These are phyloP conservation scores for Heliocidaris erythrogramma DNA, from an alignment of 35 echinoderm and acorn worm species.

Conservation along the genomic window DNA sequence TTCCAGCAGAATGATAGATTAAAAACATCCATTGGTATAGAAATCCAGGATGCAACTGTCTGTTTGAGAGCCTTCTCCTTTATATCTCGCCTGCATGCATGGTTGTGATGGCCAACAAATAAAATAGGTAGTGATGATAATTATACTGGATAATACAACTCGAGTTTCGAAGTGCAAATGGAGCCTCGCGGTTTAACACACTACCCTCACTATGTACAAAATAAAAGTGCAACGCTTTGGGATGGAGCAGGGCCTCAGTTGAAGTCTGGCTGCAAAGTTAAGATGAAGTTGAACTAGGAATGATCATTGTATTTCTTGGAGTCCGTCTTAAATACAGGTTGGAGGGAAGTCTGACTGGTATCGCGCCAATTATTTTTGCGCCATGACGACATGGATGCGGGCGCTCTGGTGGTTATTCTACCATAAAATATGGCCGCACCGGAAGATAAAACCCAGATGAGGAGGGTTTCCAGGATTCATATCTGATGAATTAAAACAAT, in stretches of 20 bases:
- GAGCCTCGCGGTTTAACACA: background rate
- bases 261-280: background rate
- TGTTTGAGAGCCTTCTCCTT: background rate
- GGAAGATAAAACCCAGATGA: background rate
- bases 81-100: background rate
- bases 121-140: background rate
- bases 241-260: background rate
- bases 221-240: background rate
- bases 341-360: background rate
- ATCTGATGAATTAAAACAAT: no score
- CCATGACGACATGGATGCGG: background rate
- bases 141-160: background rate
- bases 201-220: background rate
- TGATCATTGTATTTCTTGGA: constrained; percentile 8
- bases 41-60: background rate
- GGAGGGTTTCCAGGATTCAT: background rate
- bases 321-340: background rate
- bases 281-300: background rate
- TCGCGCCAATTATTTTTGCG: background rate
- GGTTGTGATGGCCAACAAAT: background rate
- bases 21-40: constrained; percentile 12
- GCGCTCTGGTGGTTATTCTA: background rate
- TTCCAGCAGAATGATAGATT: background rate
- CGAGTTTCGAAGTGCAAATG: background rate
- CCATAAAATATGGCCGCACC: background rate